Base-by-base conservation (phyloP, 1,140 invertebrate species). In the Cotesia vestalis region DNA sequence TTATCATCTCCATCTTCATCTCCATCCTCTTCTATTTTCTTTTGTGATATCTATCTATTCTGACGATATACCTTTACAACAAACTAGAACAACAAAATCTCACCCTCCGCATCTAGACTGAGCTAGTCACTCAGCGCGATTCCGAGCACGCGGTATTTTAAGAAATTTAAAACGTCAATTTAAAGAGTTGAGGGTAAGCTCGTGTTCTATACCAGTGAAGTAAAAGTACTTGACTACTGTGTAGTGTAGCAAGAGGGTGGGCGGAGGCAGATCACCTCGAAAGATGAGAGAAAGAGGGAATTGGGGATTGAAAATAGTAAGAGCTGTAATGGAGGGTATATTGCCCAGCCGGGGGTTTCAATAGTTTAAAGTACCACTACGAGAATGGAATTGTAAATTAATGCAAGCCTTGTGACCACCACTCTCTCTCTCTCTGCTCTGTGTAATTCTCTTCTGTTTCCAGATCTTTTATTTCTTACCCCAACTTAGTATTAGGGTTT, bases 401-500 rank as follows among this genome's bases (percentile, higher is more conserved):
- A 64, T 64, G 62, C 40, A 64, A 64, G 51, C 38, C 62, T 64
- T 51, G 62, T 64, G 62, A 64, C 62, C 62, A 64, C 27, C 27
- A 27, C 1, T 2, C 27, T 27, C 27, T 27, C 1, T 2, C 27
- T 27, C 27, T 27, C 27, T 27, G 27, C 27, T 27, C 27, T 27
- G 14, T 46, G 38, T 64, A 64, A 64, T 64, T 64, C 40, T 36
- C 40, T 51, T 64, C 62, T 36, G 1, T 1, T 4, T 51, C n/a
- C 17, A 38, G 40, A 64, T 46, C 27, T 64, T 38, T 64, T 64
- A 51, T 64, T 64, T 64, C 35, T 64, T 64, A 51, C n/a, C 62
- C 51, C 62, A 9, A 20, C 46, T 8, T 62, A 36, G 35, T 62
- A 62, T 62, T 27, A 27, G 27, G 27, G 27, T 3, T 27, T 27